phyloP scores from a whole-genome alignment of 2,113 vertebrate species.

The Centropus bengalensis region DNA sequence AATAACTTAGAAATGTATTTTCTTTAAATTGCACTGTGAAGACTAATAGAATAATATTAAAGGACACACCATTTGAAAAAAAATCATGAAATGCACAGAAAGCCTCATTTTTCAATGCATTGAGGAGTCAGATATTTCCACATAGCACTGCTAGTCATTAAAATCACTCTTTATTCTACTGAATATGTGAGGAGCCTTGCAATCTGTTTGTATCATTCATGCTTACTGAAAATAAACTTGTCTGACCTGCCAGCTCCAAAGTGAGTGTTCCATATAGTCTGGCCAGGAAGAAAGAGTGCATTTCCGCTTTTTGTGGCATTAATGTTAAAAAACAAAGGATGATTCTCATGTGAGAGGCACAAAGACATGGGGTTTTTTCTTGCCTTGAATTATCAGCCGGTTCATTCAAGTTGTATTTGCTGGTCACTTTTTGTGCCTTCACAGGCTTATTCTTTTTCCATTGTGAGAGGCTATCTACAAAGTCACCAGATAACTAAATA shows the following conservation, averaged over 20 bases:
- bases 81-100: not conserved
- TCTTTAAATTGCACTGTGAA: not conserved
- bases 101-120: not conserved
- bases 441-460: not conserved
- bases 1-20: not conserved
- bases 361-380: not conserved
- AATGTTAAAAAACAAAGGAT: not conserved
- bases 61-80: not conserved
- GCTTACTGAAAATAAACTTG: not conserved
- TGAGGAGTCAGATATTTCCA: not conserved
- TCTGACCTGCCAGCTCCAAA: not conserved
- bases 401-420: not conserved
- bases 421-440: not conserved
- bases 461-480: not conserved
- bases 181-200: not conserved
- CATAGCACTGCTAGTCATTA: not conserved
- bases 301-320: not conserved
- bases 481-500: not conserved
- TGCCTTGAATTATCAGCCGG: not conserved
- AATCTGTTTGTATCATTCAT: not conserved
- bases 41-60: not conserved
- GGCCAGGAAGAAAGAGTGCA: not conserved
- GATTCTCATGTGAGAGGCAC: not conserved
- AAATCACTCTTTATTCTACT: not conserved
- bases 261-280: not conserved